phyloP scores from a whole-genome alignment of 2,797 vertebrate genomes.

The Saxicola maurus region DNA sequence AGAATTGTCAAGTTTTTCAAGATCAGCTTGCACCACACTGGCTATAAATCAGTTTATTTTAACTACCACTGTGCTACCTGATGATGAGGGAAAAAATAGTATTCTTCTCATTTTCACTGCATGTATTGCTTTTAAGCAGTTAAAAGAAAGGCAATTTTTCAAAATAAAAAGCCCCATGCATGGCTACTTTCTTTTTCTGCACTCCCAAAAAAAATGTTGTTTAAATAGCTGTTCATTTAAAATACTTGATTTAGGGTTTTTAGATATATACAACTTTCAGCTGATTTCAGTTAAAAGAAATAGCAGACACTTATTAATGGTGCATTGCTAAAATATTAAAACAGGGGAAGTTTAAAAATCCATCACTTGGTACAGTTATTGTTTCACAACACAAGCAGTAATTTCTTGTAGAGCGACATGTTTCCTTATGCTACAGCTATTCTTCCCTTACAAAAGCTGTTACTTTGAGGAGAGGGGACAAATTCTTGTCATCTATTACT shows the following conservation, averaged over 20 bases:
- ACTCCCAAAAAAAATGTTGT: not conserved
- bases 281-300: slow-evolving; percentile 50
- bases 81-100: not conserved
- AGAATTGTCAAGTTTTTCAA: not conserved
- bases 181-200: not conserved
- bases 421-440: slow-evolving; percentile 47
- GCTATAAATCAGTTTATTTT: not conserved
- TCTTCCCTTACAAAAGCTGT: slow-evolving; percentile 40
- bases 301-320: slow-evolving; percentile 35
- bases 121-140: slow-evolving; percentile 18
- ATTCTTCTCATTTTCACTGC: not conserved
- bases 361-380: slow-evolving; percentile 9
- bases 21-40: not conserved
- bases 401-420: slow-evolving; percentile 40
- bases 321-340: slow-evolving; percentile 32
- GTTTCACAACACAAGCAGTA: slow-evolving; percentile 34
- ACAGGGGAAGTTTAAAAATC: slow-evolving; percentile 32
- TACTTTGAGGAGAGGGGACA: slow-evolving; percentile 32
- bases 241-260: not conserved
- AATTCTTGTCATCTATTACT: slow-evolving; percentile 27
- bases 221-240: slow-evolving; percentile 27
- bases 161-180: not conserved
- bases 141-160: slow-evolving; percentile 3
- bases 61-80: not conserved
- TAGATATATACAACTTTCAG: not conserved